Conservation (phyloP, 2,113 vertebrate species). For the Porphyrio hochstetteri region DNA sequence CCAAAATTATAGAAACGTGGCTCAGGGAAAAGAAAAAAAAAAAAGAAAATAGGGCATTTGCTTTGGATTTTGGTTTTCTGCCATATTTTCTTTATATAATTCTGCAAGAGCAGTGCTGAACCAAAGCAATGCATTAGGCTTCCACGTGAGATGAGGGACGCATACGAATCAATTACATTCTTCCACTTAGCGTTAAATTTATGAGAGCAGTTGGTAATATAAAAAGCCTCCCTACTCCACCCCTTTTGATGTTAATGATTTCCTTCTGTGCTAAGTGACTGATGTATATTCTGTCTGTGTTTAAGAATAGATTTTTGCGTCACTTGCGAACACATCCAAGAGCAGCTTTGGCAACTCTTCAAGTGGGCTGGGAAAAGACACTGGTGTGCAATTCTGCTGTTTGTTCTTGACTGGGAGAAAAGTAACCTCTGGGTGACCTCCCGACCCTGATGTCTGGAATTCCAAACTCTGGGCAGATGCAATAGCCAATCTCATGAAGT, state of each 20-base stretch:
- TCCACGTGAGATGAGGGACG: conserved; percentile 25
- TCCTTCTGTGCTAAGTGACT: conserved; percentile 82
- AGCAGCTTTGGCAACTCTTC: conserved; percentile 69
- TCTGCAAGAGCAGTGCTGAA: background rate
- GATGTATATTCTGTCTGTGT: conserved; percentile 73
- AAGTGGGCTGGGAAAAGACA: conserved; percentile 60
- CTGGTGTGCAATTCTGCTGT: conserved; percentile 68
- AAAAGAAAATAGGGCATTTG: background rate
- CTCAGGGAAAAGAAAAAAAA: background rate
- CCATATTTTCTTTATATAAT: background rate
- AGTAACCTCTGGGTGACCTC: conserved; percentile 82
- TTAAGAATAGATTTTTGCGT: conserved; percentile 82
- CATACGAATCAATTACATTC: background rate
- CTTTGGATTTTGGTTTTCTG: conserved; percentile 56
- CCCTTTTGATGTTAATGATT: conserved; percentile 79
- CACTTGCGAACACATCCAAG: conserved; percentile 75
- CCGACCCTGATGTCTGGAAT: conserved; percentile 77
- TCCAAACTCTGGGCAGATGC: conserved; percentile 79
- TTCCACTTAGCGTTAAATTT: conserved; percentile 73
- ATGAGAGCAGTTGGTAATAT: conserved; percentile 63
- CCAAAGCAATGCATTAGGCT: background rate
- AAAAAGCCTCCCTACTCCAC: conserved; percentile 62
- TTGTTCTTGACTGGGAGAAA: conserved; percentile 82
- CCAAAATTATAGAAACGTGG: conserved; percentile 31
- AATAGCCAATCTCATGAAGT: conserved; percentile 72